phyloP scores from a whole-genome alignment of 2,113 vertebrate species.

The Panurus biarmicus region DNA sequence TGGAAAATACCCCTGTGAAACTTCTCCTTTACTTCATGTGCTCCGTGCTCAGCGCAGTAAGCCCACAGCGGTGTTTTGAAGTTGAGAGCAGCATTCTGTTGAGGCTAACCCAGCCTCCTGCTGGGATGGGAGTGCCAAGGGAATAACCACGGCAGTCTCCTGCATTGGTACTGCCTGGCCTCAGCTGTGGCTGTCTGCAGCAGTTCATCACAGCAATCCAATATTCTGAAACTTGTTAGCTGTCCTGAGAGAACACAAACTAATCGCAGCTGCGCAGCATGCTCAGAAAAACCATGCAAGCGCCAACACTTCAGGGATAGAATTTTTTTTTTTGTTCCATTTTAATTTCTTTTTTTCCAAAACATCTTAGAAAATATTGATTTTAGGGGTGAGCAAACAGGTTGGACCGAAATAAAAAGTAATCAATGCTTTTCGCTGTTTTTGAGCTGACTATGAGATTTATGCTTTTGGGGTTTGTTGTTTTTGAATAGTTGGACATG shows the following conservation, averaged over 20 bases:
- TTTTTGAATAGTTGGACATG: background rate
- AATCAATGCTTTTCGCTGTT: background rate
- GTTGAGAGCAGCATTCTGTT: background rate
- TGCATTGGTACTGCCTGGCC: fast-evolving
- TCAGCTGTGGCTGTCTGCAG: background rate
- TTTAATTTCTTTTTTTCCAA: background rate
- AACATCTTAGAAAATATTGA: background rate
- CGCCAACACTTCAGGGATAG: background rate
- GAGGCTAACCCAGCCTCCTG: background rate
- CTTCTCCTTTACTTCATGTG: background rate
- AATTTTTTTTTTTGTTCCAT: background rate
- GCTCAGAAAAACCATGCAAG: background rate
- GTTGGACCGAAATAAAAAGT: background rate
- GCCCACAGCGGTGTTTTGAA: background rate
- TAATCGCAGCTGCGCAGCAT: background rate
- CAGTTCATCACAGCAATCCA: background rate
- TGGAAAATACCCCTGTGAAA: background rate
- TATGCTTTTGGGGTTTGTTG: background rate
- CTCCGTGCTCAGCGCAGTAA: background rate
- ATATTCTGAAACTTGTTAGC: background rate
- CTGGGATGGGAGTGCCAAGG: background rate
- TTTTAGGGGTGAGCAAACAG: background rate
- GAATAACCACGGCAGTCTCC: fast-evolving
- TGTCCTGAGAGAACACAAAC: background rate
- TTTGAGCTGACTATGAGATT: background rate